phyloP scores from a whole-genome alignment of 1,140 invertebrate genomes.

The Bradysia coprophila region DNA sequence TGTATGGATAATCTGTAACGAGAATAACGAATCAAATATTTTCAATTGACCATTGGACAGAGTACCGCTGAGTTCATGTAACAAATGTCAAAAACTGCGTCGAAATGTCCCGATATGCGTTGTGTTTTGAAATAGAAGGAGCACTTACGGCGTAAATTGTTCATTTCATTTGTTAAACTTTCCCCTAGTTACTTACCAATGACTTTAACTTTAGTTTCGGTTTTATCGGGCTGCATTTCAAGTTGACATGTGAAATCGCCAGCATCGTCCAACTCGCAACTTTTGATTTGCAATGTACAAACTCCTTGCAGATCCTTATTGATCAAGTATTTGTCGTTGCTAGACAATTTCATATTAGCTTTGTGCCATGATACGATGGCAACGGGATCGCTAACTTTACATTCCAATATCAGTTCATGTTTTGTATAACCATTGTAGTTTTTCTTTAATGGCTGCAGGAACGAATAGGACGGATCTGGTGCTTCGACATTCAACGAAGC shows the following conservation, averaged over 20 bases:
- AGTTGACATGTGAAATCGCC: slow-evolving; percentile 79
- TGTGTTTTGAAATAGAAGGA: too few relatives aligned
- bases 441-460: slow-evolving; percentile 78
- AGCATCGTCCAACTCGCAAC: slow-evolving; percentile 61
- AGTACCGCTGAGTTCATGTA: too few relatives aligned
- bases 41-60: background rate
- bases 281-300: slow-evolving; percentile 73
- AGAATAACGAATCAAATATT: background rate
- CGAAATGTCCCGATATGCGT: too few relatives aligned
- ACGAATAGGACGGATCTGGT: slow-evolving; percentile 85
- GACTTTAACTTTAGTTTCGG: slow-evolving; percentile 55
- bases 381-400: slow-evolving; percentile 82
- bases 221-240: slow-evolving; percentile 70
- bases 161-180: background rate
- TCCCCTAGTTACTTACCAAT: slow-evolving; percentile 34
- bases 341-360: slow-evolving; percentile 57
- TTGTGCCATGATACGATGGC: slow-evolving; percentile 90
- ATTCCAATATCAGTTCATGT: slow-evolving; percentile 83
- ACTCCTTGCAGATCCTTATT: slow-evolving; percentile 84
- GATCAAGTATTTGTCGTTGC: slow-evolving; percentile 61
- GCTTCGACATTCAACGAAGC: slow-evolving; percentile 92
- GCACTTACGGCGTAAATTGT: background rate
- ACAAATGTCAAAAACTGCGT: background rate
- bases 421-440: slow-evolving; percentile 69
- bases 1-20: slow-evolving; percentile 83